These are phyloP conservation scores for Bombus waltoni DNA, from an alignment of 1,140 invertebrate genomes.

Conservation along the genomic window DNA sequence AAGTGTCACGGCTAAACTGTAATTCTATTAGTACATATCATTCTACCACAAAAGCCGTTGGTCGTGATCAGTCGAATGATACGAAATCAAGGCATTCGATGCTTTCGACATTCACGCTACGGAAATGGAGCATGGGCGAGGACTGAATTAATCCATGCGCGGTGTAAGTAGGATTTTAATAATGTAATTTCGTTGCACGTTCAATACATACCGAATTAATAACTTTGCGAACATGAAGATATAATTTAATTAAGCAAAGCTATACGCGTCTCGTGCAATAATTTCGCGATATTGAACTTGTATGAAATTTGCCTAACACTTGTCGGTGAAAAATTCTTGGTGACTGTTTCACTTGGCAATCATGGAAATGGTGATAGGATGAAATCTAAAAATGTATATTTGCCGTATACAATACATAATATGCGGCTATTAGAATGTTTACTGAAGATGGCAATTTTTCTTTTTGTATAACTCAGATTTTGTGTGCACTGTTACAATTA, in stretches of 20 bases:
- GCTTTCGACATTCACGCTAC: not conserved
- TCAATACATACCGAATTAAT: conserved; percentile 11
- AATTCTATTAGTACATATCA: not conserved
- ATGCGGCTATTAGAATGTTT: no score
- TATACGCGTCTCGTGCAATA: not conserved
- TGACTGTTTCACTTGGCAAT: not conserved
- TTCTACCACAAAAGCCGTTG: not conserved
- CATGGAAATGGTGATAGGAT: no score
- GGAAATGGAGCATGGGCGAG: not conserved
- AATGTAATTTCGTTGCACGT: not conserved
- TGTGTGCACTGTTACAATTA: no score
- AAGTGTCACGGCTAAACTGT: not conserved
- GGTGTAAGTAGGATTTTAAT: conserved; percentile 9
- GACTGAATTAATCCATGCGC: not conserved
- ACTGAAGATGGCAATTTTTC: no score
- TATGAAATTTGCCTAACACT: no score
- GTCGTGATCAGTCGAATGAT: not conserved
- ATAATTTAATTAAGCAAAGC: conserved; percentile 18
- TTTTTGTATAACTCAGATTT: no score
- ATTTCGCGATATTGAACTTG: not conserved
- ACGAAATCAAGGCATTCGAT: not conserved
- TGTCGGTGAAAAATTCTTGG: not conserved
- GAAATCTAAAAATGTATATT: no score
- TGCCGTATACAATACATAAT: no score
- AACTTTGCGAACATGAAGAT: not conserved